Base-by-base conservation (phyloP, 2,888 invertebrate genomes). In the Fragum sueziense region DNA sequence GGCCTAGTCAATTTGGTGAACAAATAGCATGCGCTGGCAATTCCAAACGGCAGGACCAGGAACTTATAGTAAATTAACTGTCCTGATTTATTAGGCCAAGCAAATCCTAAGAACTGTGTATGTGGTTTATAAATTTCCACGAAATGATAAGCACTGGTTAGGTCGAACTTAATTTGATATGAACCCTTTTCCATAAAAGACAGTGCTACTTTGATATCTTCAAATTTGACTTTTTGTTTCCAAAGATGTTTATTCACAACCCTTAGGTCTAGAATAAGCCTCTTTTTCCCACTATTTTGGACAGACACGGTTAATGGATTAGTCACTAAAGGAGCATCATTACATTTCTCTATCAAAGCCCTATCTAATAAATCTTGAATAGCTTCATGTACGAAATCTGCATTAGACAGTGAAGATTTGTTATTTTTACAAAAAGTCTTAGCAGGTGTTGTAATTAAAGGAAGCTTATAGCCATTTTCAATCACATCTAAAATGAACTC, bases 71-170 rank as follows among this genome's bases (percentile, higher is more conserved):
- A 70, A 41, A 11, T n/a, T 29, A 31, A 3, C 20, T 25, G 34
- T 22, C 70, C 70, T 17, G 47, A 20, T 31, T 0, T 17, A 34
- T 20, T 17, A 14, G 29, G n/a, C 69, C 73, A 78, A 20, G n/a
- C n/a, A n/a, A n/a, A n/a, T n/a, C n/a, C n/a, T n/a, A n/a, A n/a
- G n/a, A n/a, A 61, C 31, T 67, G 11, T 25, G 75, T 78, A 14
- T 78, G 74, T 17, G 70, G 41, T 9, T 74, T 11, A 52, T 17
- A 70, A 27, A 72, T 62, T 25, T 79, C 75, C 29, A 79, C 74
- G 37, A 79, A 79, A 79, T 79, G 75, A 47, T 79, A 79, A 0
- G 75, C 75, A 54, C 71, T 72, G 0, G 67, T 75, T 6, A 79
- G 17, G 62, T 79, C 75, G 62, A 79, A 79, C 37, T 62, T 75